Conservation (phyloP, 2,888 invertebrate genomes). For the Phengaris arion region DNA sequence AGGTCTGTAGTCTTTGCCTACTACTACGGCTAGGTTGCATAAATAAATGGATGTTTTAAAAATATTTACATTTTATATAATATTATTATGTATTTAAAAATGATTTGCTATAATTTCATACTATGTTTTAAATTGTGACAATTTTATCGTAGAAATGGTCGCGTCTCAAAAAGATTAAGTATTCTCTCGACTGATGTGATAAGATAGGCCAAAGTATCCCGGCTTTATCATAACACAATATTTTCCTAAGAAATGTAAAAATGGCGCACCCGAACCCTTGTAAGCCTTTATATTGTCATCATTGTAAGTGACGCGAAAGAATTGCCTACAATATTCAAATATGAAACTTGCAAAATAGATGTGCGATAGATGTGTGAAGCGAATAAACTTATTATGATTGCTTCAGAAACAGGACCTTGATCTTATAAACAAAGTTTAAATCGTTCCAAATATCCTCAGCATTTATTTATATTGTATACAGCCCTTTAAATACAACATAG, state of each 20-base stretch:
- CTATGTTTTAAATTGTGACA: not conserved
- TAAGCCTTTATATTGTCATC: slow-evolving; percentile 47
- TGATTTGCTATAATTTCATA: not conserved
- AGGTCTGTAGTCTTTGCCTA: too few species aligned
- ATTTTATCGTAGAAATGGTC: slow-evolving; percentile 37
- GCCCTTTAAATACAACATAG: too few species aligned
- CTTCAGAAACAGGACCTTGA: not conserved
- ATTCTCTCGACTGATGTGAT: slow-evolving; percentile 46
- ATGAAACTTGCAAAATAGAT: slow-evolving; percentile 37
- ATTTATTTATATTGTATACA: too few species aligned
- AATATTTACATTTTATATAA: too few species aligned
- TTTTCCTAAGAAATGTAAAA: slow-evolving; percentile 41
- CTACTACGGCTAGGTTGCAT: too few species aligned
- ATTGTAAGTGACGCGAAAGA: slow-evolving; percentile 51
- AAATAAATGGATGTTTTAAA: too few species aligned
- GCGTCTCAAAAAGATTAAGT: slow-evolving; percentile 44
- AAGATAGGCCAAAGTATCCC: slow-evolving; percentile 50
- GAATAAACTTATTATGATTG: not conserved
- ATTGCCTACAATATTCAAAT: slow-evolving; percentile 67
- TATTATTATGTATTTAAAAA: not conserved
- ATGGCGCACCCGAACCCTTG: slow-evolving; percentile 51
- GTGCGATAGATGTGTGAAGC: too few species aligned
- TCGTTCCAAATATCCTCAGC: not conserved
- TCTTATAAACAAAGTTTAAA: not conserved
- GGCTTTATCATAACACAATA: slow-evolving; percentile 46